A percentile compares a stretch with the other conserved stretches of the same genome.
Evolutionary conservation across 2,113 vertebrate genomes (phyloP).

Genomic region (Pachyramphus minor): DNA sequence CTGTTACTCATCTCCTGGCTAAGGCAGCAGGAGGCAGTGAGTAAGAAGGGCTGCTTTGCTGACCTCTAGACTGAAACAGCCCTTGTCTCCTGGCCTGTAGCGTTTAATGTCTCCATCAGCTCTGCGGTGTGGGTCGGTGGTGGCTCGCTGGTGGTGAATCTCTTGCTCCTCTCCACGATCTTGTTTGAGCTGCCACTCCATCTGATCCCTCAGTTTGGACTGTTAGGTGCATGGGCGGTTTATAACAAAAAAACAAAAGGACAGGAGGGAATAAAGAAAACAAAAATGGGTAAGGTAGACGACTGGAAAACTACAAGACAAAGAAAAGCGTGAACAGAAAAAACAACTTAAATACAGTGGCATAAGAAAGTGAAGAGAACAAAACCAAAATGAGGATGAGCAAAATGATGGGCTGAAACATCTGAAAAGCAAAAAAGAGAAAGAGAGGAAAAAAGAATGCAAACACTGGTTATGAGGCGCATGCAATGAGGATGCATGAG

Average conservation of each 20-base stretch:
- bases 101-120: conserved; percentile 87
- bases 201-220: conserved; percentile 96
- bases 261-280: conserved; percentile 71
- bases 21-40: conserved; percentile 25
- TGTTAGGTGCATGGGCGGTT: conserved; percentile 85
- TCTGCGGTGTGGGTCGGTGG: conserved; percentile 82
- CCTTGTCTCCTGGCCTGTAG: conserved; percentile 82
- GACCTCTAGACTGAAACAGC: conserved; percentile 93
- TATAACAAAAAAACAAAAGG: conserved; percentile 77
- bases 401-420: conserved; percentile 90
- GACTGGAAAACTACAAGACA: conserved; percentile 82
- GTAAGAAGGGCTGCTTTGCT: conserved; percentile 71
- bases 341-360: conserved; percentile 89
- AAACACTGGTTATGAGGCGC: conserved; percentile 92
- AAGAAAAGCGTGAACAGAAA: conserved; percentile 91
- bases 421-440: conserved; percentile 85
- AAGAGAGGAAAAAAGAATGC: conserved; percentile 82
- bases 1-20: conserved; percentile 29
- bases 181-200: conserved; percentile 89
- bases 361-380: conserved; percentile 86
- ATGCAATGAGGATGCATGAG: conserved; percentile 92
- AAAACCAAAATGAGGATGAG: conserved; percentile 88
- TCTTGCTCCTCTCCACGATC: conserved; percentile 84
- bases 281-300: conserved; percentile 73
- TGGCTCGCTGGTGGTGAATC: conserved; percentile 75